phyloP scores from a whole-genome alignment of 1,140 invertebrate species.

The Zaprionus lachaisei region DNA sequence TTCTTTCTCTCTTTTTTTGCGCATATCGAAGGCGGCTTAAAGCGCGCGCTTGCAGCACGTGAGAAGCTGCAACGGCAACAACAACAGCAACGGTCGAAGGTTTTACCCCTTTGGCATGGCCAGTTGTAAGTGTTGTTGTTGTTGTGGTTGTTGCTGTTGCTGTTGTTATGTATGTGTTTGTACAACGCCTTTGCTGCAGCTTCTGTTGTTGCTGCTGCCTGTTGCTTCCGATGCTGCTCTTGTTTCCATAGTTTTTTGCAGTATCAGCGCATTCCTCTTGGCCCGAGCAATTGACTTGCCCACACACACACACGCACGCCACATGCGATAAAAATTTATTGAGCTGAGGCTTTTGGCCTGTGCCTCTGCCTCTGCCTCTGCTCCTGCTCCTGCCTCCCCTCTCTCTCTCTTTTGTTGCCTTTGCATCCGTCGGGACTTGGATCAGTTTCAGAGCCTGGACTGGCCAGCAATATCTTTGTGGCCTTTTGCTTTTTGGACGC shows the following conservation, averaged over 20 bases:
- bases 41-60: conserved; percentile 48
- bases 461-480: conserved; percentile 50
- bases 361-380: conserved; percentile 8
- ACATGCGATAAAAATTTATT: conserved; percentile 79
- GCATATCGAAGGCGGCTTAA: conserved; percentile 39
- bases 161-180: conserved; percentile 75
- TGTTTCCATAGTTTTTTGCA: conserved; percentile 73
- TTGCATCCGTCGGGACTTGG: conserved; percentile 16
- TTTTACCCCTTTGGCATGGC: conserved; percentile 37
- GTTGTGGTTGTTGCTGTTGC: conserved; percentile 34
- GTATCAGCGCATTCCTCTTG: conserved; percentile 75
- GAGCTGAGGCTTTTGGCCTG: conserved; percentile 72
- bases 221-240: conserved; percentile 36
- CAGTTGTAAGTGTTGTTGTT: conserved; percentile 26
- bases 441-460: conserved; percentile 10
- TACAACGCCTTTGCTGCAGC: conserved; percentile 78
- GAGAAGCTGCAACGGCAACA: conserved; percentile 22
- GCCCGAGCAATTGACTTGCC: conserved; percentile 52
- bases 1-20: conserved; percentile 7
- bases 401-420: neutral
- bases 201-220: conserved; percentile 61
- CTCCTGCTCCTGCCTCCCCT: neutral
- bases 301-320: conserved; percentile 37
- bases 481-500: conserved; percentile 44
- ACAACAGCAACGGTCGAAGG: conserved; percentile 26